Evolutionary conservation across 2,113 vertebrate genomes (phyloP), one percentile per base, ranked within the genome.

Genomic region (Octodon degus): DNA sequence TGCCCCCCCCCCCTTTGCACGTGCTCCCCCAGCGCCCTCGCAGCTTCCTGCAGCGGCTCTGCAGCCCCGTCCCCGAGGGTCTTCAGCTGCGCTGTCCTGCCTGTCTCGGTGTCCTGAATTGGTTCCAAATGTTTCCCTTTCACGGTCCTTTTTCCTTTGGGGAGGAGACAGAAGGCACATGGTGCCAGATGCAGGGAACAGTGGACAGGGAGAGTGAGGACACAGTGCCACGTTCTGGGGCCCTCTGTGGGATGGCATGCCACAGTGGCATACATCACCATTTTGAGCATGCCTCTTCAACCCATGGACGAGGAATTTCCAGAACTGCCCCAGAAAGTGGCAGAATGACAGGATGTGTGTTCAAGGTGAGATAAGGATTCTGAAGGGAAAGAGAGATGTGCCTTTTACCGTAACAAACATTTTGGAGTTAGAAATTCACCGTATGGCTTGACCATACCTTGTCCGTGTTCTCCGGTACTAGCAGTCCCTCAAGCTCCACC

Each of bases 371-470:
- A 16, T 47, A 7, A 80, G 16, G 27, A 9, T 53, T 19, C 30
- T 30, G 74, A 27, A 27, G 43, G 37, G 20, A 11, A 24, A 30
- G 25, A 16, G 43, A 13, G 16, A 7, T 32, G 43, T 77, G 47
- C 53, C 47, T 53, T 53, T 34, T 20, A 55, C 47, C 4, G 17
- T 34, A 80, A 80, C 53, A 5, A 80, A 53, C 25, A 4, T 19
- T 53, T 79, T 80, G 30, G 7, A 53, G 14, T 34, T 79, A 19
- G 19, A 32, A 17, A 1, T 10, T 25, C 47, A 55, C 27, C 9
- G 7, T 20, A 0, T 20, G 34, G 16, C 7, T 19, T 55, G 47
- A 19, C 34, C 7, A 1, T 0, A 6, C 77, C 16, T 20, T 53
- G 17, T 3, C 20, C n/a, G 37, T 30, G 11, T 11, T 34, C 27